Conservation (phyloP, 2,113 vertebrate species). For the Spea multiplicata region DNA sequence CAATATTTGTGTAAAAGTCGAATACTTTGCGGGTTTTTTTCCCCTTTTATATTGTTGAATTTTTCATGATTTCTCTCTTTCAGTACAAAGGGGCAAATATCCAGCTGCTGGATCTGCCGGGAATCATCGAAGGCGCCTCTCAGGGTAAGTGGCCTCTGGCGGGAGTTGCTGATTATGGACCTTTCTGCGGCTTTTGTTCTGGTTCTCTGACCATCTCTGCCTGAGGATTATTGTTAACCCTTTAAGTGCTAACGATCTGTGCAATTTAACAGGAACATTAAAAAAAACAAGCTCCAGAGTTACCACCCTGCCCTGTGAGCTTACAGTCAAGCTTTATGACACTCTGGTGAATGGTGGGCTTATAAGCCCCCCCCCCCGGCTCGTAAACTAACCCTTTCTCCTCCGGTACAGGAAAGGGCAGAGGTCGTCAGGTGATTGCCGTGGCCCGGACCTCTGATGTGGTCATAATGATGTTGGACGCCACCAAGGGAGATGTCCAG, state of each 20-base stretch:
- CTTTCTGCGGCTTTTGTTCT: background rate
- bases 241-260: no score
- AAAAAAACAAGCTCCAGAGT: no score
- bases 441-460: slow-evolving; percentile 95
- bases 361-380: no score
- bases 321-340: no score
- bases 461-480: slow-evolving; percentile 98
- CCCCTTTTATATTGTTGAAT: no score
- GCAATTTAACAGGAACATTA: no score
- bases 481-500: slow-evolving; percentile 96
- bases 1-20: no score
- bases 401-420: slow-evolving; percentile 81
- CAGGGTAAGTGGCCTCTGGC: slow-evolving; percentile 74
- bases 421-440: slow-evolving; percentile 95
- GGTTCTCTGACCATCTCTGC: no score
- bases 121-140: slow-evolving; percentile 96
- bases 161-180: background rate
- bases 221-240: no score
- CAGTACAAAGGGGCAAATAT: slow-evolving; percentile 99
- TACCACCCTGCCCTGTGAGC: no score
- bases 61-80: slow-evolving; percentile 37
- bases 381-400: background rate
- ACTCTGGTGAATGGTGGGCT: no score
- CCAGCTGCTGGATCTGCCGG: slow-evolving; percentile 93
- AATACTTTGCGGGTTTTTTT: no score